These are phyloP conservation scores for Megaptera novaeangliae DNA, from an alignment of 2,113 vertebrate species.

Conservation along the genomic window DNA sequence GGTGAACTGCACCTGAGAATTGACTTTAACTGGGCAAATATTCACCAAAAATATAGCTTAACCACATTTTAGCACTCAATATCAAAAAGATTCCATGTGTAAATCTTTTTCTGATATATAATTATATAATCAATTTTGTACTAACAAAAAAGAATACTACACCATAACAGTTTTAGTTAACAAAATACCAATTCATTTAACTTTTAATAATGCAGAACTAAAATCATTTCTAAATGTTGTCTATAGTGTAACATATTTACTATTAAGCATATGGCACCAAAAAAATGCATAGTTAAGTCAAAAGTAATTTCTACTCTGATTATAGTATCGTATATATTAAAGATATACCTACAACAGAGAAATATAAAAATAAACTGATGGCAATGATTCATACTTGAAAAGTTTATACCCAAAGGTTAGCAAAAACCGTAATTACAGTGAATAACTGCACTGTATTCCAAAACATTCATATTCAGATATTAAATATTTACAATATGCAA, in stretches of 20 bases:
- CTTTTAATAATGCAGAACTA: background rate
- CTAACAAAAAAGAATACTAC: constrained; percentile 2
- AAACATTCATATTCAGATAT: background rate
- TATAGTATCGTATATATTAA: background rate
- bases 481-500: background rate
- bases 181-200: constrained; percentile 30
- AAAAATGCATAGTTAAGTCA: background rate
- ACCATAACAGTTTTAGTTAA: background rate
- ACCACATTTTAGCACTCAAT: background rate
- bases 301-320: background rate
- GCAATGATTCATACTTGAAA: background rate
- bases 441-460: background rate
- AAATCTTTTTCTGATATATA: background rate
- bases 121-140: background rate
- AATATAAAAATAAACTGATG: background rate
- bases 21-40: background rate
- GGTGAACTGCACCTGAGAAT: background rate
- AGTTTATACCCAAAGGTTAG: background rate
- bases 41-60: background rate
- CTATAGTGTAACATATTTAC: background rate
- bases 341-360: background rate
- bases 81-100: background rate
- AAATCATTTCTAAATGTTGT: constrained; percentile 20
- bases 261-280: background rate
- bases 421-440: background rate